These are phyloP conservation scores for Orgyia antiqua DNA, from an alignment of 2,888 invertebrate genomes.

Conservation along the genomic window DNA sequence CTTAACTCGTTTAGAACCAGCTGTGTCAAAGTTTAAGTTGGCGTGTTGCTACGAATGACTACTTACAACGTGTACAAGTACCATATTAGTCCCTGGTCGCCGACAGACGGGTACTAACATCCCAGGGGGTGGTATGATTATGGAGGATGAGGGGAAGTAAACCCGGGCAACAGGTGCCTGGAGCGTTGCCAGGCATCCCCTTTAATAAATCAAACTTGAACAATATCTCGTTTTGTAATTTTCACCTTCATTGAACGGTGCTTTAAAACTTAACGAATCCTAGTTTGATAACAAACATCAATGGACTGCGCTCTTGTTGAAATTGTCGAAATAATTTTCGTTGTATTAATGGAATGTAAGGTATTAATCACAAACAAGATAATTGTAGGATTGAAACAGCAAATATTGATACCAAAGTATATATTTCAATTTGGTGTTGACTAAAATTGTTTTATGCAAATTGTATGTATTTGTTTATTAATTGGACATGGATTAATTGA, in stretches of 20 bases:
- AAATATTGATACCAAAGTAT: too few species aligned
- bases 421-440: too few species aligned
- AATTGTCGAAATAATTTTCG: background rate
- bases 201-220: slow-evolving; percentile 28
- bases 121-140: slow-evolving; percentile 8
- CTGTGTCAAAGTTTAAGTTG: slow-evolving; percentile 21
- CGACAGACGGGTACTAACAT: slow-evolving; percentile 23
- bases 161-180: slow-evolving; percentile 47
- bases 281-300: slow-evolving; percentile 10
- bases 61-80: slow-evolving; percentile 39
- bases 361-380: too few species aligned
- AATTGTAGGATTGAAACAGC: too few species aligned
- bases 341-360: too few species aligned
- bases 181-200: slow-evolving; percentile 31
- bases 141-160: slow-evolving; percentile 10
- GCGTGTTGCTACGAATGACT: slow-evolving; percentile 22
- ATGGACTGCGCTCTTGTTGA: slow-evolving; percentile 8
- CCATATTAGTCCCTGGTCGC: slow-evolving; percentile 36
- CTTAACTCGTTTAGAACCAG: slow-evolving; percentile 22
- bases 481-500: too few species aligned
- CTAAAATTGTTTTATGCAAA: too few species aligned
- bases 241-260: slow-evolving; percentile 16
- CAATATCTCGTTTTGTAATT: slow-evolving; percentile 14
- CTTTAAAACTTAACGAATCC: slow-evolving; percentile 3
- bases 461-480: too few species aligned